Conservation (phyloP, 2,888 invertebrate genomes). For the Drosophila paracracens region DNA sequence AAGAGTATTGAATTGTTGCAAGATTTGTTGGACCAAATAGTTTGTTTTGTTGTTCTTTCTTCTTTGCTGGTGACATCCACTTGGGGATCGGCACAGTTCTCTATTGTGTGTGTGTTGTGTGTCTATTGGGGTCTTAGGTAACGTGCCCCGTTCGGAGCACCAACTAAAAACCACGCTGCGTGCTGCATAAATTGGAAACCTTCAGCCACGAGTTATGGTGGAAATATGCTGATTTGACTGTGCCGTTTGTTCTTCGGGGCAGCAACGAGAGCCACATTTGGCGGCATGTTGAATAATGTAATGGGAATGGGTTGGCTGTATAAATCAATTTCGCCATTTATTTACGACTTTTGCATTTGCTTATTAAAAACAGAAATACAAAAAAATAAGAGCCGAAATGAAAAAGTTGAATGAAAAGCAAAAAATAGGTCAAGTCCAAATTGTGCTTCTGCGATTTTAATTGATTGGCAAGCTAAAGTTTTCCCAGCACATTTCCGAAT, state of each 20-base stretch:
- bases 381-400: not conserved
- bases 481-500: conserved; percentile 1
- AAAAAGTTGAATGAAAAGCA: conserved; percentile 22
- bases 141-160: not conserved
- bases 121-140: conserved; percentile 3
- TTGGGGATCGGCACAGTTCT: not conserved
- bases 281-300: conserved; percentile 5
- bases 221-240: conserved; percentile 51
- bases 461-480: conserved; percentile 25
- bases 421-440: conserved; percentile 15
- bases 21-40: not conserved
- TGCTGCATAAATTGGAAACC: conserved; percentile 52
- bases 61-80: not conserved
- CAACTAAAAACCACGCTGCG: conserved; percentile 35
- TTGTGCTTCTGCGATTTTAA: conserved; percentile 26
- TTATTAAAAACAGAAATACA: conserved; percentile 35
- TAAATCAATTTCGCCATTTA: conserved; percentile 70
- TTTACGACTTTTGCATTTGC: conserved; percentile 60
- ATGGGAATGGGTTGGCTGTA: conserved; percentile 9
- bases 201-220: conserved; percentile 41
- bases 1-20: conserved; percentile 2
- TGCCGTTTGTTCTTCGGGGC: conserved; percentile 11
- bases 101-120: not conserved
- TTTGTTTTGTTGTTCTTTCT: not conserved
- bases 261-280: conserved; percentile 2